Conservation (phyloP, 2,113 vertebrate genomes). For the Cheirogaleus medius region DNA sequence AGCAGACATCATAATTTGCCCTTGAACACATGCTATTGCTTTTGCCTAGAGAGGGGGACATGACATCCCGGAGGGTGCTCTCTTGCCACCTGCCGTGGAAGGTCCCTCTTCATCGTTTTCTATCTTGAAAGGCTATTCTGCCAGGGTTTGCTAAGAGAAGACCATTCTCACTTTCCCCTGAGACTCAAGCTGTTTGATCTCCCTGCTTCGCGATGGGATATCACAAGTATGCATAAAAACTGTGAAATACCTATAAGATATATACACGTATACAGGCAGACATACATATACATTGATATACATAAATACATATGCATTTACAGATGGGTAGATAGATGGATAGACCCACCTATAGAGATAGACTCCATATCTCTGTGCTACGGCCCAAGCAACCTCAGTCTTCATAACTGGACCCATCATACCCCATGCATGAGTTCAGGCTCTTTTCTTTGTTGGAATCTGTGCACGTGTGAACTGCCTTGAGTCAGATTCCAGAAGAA, state of each 20-base stretch:
- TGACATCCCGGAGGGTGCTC: conserved; percentile 56
- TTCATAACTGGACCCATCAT: background rate
- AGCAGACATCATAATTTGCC: conserved; percentile 78
- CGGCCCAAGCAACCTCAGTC: background rate
- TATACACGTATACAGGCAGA: background rate
- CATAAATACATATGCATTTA: background rate
- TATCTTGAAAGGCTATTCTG: background rate
- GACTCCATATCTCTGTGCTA: background rate
- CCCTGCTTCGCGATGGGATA: background rate
- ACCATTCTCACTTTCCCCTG: background rate
- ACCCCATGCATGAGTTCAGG: background rate
- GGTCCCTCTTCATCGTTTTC: background rate
- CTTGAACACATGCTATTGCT: conserved; percentile 77
- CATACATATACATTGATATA: background rate
- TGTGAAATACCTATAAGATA: background rate
- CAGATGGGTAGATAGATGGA: too few relatives aligned
- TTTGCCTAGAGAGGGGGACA: conserved; percentile 66
- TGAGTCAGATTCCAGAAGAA: conserved; percentile 54
- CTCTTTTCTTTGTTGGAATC: background rate
- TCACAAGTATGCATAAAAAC: background rate
- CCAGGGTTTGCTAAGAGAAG: background rate
- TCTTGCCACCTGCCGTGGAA: background rate
- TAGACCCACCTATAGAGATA: too few relatives aligned
- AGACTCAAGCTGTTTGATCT: background rate
- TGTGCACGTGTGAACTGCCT: background rate